A percentile compares a stretch with the other conserved stretches of the same genome.
Conservation (phyloP, 1,140 invertebrate species). For the Bombus soroeensis region DNA sequence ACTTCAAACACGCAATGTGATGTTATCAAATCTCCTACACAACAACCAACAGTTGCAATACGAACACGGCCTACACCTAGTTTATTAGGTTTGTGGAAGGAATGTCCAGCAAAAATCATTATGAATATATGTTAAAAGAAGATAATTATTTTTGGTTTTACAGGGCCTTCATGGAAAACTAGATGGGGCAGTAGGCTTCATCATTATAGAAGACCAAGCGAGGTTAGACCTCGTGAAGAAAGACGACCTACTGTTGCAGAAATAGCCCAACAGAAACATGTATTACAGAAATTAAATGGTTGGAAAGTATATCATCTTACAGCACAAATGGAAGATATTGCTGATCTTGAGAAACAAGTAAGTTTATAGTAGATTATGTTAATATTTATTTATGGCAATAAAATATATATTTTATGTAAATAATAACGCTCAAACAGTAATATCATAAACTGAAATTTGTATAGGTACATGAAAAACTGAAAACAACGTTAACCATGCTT, state of each 20-base stretch:
- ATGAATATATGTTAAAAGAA: not conserved
- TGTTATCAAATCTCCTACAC: slow-evolving; percentile 52
- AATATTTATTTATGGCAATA: not conserved
- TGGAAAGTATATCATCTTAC: slow-evolving; percentile 97
- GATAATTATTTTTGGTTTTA: slow-evolving; percentile 36
- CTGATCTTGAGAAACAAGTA: slow-evolving; percentile 84
- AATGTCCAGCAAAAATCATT: not conserved
- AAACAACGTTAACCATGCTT: slow-evolving; percentile 85
- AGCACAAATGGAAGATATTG: slow-evolving; percentile 96
- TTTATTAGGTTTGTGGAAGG: slow-evolving; percentile 72
- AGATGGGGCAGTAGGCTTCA: slow-evolving; percentile 86
- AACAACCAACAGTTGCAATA: slow-evolving; percentile 65
- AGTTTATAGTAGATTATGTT: slow-evolving; percentile 67
- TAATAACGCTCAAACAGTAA: not conserved
- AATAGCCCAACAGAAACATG: slow-evolving; percentile 93
- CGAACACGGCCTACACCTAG: slow-evolving; percentile 74
- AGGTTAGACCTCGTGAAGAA: slow-evolving; percentile 94
- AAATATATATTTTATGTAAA: not conserved
- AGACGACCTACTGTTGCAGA: slow-evolving; percentile 92
- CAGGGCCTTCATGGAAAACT: slow-evolving; percentile 82
- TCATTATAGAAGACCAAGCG: slow-evolving; percentile 94
- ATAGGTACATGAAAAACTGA: slow-evolving; percentile 86
- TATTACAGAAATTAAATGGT: slow-evolving; percentile 94
- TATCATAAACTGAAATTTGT: slow-evolving; percentile 66
- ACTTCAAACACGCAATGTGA: slow-evolving; percentile 59